phyloP scores from a whole-genome alignment of 2,888 invertebrate genomes.

The Ceraclea dissimilis region DNA sequence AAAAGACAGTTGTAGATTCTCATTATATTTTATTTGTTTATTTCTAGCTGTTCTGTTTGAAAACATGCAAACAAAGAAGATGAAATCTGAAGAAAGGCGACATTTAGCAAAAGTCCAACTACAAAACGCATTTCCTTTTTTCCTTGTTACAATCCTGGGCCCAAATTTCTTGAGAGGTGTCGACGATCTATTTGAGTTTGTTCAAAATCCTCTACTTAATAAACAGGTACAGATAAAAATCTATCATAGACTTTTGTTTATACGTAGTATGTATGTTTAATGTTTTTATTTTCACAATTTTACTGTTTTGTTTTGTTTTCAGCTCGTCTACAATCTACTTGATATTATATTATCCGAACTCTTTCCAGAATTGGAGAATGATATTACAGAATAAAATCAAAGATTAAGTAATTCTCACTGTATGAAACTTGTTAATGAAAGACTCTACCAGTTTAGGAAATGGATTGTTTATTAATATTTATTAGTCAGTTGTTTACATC shows the following conservation, averaged over 20 bases:
- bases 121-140: conserved; percentile 32
- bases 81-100: conserved; percentile 24
- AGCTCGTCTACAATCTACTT: conserved; percentile 69
- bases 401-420: background rate
- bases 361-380: conserved; percentile 59
- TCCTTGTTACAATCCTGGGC: conserved; percentile 34
- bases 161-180: conserved; percentile 36
- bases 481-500: too few species aligned
- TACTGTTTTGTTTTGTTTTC: conserved; percentile 29
- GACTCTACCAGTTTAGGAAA: too few species aligned
- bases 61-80: conserved; percentile 13
- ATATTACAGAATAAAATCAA: background rate
- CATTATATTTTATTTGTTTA: too few species aligned
- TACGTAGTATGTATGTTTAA: background rate
- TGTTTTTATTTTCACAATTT: background rate
- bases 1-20: too few species aligned
- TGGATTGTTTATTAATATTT: too few species aligned
- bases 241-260: background rate
- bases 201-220: conserved; percentile 52
- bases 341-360: conserved; percentile 69
- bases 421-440: too few species aligned
- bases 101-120: conserved; percentile 40
- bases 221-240: conserved; percentile 40
- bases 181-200: conserved; percentile 39
- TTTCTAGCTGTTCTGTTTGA: conserved; percentile 21